A percentile compares a stretch with the other conserved stretches of the same genome.
Evolutionary conservation across 2,888 invertebrate species (phyloP).

Genomic region (Incurvaria masculella): DNA sequence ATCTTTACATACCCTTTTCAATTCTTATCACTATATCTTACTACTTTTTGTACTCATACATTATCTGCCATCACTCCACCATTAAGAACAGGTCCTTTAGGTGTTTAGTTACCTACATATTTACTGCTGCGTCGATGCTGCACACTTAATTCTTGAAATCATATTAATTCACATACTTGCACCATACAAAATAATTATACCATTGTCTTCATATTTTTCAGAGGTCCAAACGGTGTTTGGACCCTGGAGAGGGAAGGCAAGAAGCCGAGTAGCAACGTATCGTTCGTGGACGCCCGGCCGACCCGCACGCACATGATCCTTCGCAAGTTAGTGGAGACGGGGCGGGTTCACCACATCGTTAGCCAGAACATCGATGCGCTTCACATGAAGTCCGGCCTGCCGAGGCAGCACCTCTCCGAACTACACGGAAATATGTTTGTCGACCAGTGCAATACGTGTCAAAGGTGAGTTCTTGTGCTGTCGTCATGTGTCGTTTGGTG

Average conservation of each 20-base stretch:
- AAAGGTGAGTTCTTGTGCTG: constrained; percentile 52
- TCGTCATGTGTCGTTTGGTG: not conserved
- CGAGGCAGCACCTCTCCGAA: constrained; percentile 79
- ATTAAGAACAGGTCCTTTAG: too few relatives aligned
- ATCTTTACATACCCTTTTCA: too few relatives aligned
- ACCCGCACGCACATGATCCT: constrained; percentile 94
- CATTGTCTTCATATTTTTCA: constrained; percentile 27
- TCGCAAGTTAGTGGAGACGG: constrained; percentile 68
- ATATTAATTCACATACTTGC: too few relatives aligned
- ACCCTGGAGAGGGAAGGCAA: constrained; percentile 88
- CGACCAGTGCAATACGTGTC: constrained; percentile 89
- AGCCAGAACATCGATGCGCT: constrained; percentile 99
- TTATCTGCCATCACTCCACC: too few relatives aligned
- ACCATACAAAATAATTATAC: not conserved
- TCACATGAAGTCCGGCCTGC: constrained; percentile 86
- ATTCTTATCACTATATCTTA: too few relatives aligned
- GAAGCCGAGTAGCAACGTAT: constrained; percentile 78
- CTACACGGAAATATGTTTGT: constrained; percentile 98
- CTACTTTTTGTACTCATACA: too few relatives aligned
- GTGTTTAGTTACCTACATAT: too few relatives aligned
- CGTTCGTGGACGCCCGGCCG: constrained; percentile 88
- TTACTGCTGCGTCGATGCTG: too few relatives aligned
- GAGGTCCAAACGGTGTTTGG: constrained; percentile 95
- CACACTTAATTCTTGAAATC: too few relatives aligned
- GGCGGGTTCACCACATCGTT: constrained; percentile 76